Evolutionary conservation across 2,888 invertebrate genomes (phyloP).

Genomic region (Metellina segmentata): DNA sequence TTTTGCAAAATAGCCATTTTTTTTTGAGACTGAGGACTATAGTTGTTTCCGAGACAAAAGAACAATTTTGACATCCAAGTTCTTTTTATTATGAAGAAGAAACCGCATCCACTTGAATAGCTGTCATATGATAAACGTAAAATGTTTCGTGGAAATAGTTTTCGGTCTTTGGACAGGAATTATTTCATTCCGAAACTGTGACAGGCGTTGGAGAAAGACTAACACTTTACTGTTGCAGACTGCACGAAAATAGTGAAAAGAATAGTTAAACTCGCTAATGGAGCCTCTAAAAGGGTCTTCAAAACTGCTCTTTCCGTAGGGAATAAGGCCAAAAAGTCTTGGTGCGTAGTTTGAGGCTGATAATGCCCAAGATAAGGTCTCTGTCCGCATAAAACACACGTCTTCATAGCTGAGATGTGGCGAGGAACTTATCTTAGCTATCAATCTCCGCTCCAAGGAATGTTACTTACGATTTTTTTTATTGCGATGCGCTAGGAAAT

Average conservation of each 20-base stretch:
- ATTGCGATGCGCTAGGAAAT: too few relatives aligned
- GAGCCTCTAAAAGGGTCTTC: background rate
- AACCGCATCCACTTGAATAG: background rate
- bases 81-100: too few relatives aligned
- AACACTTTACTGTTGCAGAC: background rate
- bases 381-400: background rate
- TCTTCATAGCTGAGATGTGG: too few relatives aligned
- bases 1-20: too few relatives aligned
- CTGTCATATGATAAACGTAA: slow-evolving; percentile 1
- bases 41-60: too few relatives aligned
- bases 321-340: background rate
- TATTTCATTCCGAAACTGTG: background rate
- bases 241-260: background rate
- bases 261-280: background rate
- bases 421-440: too few relatives aligned
- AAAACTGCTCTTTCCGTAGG: background rate
- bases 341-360: background rate
- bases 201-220: background rate
- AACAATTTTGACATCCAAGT: too few relatives aligned
- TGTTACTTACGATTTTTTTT: too few relatives aligned
- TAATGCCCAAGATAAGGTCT: background rate
- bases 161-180: background rate
- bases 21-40: too few relatives aligned
- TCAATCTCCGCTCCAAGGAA: too few relatives aligned
- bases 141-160: slow-evolving; percentile 8